Conservation (phyloP, 2,888 invertebrate species). For the Cephonodes hylas region DNA sequence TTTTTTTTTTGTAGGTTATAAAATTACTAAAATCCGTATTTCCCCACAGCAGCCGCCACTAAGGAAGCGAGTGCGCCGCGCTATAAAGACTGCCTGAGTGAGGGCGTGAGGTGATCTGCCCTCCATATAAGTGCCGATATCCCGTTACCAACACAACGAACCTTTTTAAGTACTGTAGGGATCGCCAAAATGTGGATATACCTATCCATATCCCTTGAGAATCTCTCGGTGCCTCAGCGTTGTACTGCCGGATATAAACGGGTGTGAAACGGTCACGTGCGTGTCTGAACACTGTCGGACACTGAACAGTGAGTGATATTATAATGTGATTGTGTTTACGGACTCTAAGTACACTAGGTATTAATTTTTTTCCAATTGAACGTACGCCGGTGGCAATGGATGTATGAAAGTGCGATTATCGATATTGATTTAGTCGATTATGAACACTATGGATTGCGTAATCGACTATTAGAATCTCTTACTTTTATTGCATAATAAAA, state of each 20-base stretch:
- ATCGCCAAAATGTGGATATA: no score
- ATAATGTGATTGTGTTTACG: constrained; percentile 78
- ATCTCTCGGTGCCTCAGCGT: neutral
- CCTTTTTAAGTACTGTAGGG: neutral
- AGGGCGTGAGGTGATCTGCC: constrained; percentile 19
- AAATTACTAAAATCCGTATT: constrained; percentile 8
- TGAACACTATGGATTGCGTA: constrained; percentile 20
- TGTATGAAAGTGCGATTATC: constrained; percentile 2
- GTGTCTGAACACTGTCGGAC: constrained; percentile 72
- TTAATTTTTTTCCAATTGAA: constrained; percentile 15
- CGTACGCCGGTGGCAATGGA: constrained; percentile 1
- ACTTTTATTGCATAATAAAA: neutral
- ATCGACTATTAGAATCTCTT: neutral
- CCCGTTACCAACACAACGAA: constrained; percentile 5
- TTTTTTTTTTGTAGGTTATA: no score
- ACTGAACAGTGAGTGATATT: constrained; percentile 75
- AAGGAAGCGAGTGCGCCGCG: constrained; percentile 60
- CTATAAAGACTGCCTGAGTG: constrained; percentile 58
- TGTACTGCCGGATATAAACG: constrained; percentile 51
- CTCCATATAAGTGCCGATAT: constrained; percentile 4
- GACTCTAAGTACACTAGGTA: constrained; percentile 70
- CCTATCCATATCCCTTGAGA: neutral
- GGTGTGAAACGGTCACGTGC: constrained; percentile 51
- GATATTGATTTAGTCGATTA: neutral
- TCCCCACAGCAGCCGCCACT: constrained; percentile 74